Conservation (phyloP, 2,888 invertebrate species). For the Drosophila prostipennis region DNA sequence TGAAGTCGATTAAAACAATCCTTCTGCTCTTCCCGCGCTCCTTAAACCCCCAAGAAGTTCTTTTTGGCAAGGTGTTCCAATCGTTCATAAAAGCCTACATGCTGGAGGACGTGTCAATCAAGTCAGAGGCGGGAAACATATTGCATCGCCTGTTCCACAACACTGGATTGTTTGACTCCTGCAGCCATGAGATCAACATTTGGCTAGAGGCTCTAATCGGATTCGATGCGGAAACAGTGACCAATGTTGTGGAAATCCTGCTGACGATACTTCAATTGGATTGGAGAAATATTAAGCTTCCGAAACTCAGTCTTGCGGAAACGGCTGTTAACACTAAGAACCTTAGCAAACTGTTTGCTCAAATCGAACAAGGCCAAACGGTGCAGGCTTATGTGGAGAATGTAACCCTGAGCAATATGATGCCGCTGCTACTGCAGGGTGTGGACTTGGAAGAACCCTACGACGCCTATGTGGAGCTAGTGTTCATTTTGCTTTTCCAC, state of each 20-base stretch:
- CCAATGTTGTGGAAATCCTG: slow-evolving; percentile 74
- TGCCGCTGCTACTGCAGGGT: slow-evolving; percentile 81
- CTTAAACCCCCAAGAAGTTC: slow-evolving; percentile 85
- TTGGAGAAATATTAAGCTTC: slow-evolving; percentile 56
- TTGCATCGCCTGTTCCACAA: slow-evolving; percentile 87
- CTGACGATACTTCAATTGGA: slow-evolving; percentile 66
- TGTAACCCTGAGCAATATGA: slow-evolving; percentile 82
- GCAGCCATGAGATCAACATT: slow-evolving; percentile 87
- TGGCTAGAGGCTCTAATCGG: slow-evolving; percentile 86
- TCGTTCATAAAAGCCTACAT: slow-evolving; percentile 86
- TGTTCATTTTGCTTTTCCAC: slow-evolving; percentile 80
- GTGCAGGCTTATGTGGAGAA: slow-evolving; percentile 82
- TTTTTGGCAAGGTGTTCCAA: slow-evolving; percentile 86
- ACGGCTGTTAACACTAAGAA: slow-evolving; percentile 59
- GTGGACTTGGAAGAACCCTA: slow-evolving; percentile 73
- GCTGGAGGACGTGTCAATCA: slow-evolving; percentile 77
- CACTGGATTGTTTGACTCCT: slow-evolving; percentile 87
- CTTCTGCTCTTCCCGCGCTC: slow-evolving; percentile 84
- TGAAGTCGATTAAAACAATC: slow-evolving; percentile 83
- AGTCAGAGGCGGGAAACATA: slow-evolving; percentile 85
- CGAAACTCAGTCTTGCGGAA: slow-evolving; percentile 44
- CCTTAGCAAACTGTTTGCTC: slow-evolving; percentile 81
- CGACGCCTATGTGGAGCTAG: slow-evolving; percentile 84
- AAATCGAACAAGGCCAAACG: slow-evolving; percentile 82
- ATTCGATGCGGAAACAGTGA: slow-evolving; percentile 65